Base-by-base conservation (phyloP, 1,140 invertebrate genomes). In the Tetramorium parvispinum region DNA sequence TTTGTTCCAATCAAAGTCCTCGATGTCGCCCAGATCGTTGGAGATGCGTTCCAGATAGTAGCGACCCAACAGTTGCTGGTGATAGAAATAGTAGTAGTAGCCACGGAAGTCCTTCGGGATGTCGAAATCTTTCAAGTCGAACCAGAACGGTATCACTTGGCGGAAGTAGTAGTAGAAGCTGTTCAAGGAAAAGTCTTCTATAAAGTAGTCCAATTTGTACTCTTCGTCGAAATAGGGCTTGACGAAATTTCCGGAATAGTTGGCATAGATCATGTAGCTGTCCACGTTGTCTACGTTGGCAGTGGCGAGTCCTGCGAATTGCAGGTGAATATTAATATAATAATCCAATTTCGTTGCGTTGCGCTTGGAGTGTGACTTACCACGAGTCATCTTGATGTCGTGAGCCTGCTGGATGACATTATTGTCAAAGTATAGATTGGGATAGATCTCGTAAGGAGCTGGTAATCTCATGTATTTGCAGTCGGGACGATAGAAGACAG, bases 151-250 rank as follows among this genome's bases (percentile, higher is more conserved):
- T 93, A 96, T 96, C 40, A 96, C 94, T 71, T 96, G 93, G 87
- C 97, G 96, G 95, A 96, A 96, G 93, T 97, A 96, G 94, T 96
- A 97, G 95, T 97, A 97, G 93, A 96, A 97, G 8, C 96, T 92
- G 94, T 97, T 98, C 71, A 97, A 94, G 61, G 96, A 96, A 85
- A 97, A 94, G 91, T 97, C 97, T 90, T 98, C 97, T 43, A 96
- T 97, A 94, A 97, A 97, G 95, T 98, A 98, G 43, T 96, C 95
- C 24, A 98, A 87, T 81, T 95, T 95, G 91, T 96, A 96, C 89
- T 98, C 97, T 2, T 95, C 92, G 87, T 96, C 95, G 11, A 89
- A 49, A n/a, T 66, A 65, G 2, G 89, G 70, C n/a, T 87, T 91
- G 49, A 90, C 90, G 76, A 91, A 94, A n/a, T 65, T 78, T 18